Base-by-base conservation (phyloP, 2,888 invertebrate genomes). In the Uloborus plumipes region DNA sequence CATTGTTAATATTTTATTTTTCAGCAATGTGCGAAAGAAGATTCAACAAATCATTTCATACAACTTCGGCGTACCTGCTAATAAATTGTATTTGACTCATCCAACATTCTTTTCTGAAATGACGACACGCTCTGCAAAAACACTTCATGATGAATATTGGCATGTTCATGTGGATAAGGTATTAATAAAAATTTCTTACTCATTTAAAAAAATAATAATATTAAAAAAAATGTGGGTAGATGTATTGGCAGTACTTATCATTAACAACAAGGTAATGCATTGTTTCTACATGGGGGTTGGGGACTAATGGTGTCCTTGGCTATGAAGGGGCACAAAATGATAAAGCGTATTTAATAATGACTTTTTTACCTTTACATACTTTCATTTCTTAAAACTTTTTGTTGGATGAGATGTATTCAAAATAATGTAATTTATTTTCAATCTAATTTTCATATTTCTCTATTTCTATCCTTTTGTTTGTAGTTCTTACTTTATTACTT, bases 61-160 rank as follows among this genome's bases (percentile, higher is more conserved):
- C 86, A 92, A 94, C 87, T 96, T 96, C 90, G 92, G 92, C 22
- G 91, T 95, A 22, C 91, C 92, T 78, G 90, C 91, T 0, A 90
- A 91, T 61, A 92, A 91, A 86, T 90, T 97, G 74, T 92, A 93
- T 89, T 90, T 96, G 81, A 95, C 96, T 9, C 93, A 94, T 88
- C 96, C 96, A n/a, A 95, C 95, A 74, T 96, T 96, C 88, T 95
- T 96, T 89, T 95, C 96, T 15, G 91, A 92, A 88, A 92, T 96
- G 85, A 94, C 93, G 22, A 91, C 92, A 85, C 91, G 90, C 65
- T 91, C 93, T 58, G 92, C 95, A 1, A 92, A 92, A 86, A 94
- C 94, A 1, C 88, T 92, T 22, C 94, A 95, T 89, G 95, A 96
- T 90, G 94, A 96, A 89, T 96, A 96, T 89, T 96, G 96, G 96